Evolutionary conservation across 2,888 invertebrate genomes (phyloP).

Genomic region (Geotrupes spiniger): DNA sequence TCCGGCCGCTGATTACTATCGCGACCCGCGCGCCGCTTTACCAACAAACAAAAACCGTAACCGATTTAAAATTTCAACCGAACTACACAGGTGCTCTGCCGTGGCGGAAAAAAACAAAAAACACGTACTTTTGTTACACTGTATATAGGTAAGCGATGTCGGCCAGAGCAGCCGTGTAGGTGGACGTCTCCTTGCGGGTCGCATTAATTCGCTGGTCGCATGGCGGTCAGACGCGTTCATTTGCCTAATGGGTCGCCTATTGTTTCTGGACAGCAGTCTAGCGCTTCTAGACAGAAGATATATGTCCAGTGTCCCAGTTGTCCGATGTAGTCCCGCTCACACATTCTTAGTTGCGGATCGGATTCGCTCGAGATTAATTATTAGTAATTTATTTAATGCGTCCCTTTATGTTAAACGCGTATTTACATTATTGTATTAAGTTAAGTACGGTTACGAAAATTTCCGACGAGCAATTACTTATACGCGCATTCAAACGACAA

Average conservation of each 20-base stretch:
- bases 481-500: too few relatives aligned
- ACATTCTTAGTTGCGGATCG: constrained; percentile 25
- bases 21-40: constrained; percentile 22
- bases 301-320: constrained; percentile 40
- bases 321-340: constrained; percentile 31
- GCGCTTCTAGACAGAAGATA: constrained; percentile 46
- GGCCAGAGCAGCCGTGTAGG: constrained; percentile 24
- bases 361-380: constrained; percentile 20
- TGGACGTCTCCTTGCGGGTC: constrained; percentile 13
- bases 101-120: constrained; percentile 17
- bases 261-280: constrained; percentile 48
- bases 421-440: constrained; percentile 13
- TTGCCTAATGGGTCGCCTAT: constrained; percentile 51
- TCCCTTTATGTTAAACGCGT: constrained; percentile 17
- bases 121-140: constrained; percentile 39
- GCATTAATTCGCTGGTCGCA: constrained; percentile 28
- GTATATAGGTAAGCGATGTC: constrained; percentile 39
- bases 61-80: constrained; percentile 38
- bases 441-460: background rate
- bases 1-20: constrained; percentile 36
- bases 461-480: constrained; percentile 2
- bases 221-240: constrained; percentile 44
- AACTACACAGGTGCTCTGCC: constrained; percentile 34
- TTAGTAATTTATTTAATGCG: constrained; percentile 19
- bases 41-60: constrained; percentile 28